Conservation (phyloP, 2,797 vertebrate genomes). For the Naso thynnoides region DNA sequence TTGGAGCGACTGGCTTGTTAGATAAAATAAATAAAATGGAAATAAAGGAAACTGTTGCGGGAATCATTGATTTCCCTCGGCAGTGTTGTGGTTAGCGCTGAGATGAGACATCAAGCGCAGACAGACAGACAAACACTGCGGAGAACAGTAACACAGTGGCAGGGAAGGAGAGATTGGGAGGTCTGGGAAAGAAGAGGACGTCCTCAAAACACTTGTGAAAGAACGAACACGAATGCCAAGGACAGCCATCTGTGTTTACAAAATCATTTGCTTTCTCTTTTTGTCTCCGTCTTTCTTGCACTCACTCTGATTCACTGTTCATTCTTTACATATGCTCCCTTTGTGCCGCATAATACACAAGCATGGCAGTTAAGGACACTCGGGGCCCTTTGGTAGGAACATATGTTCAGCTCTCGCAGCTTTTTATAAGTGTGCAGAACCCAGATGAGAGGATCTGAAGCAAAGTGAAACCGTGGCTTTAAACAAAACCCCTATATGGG, state of each 20-base stretch:
- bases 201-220: constrained; percentile 83
- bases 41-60: constrained; percentile 24
- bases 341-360: constrained; percentile 77
- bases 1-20: neutral
- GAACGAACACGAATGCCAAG: constrained; percentile 78
- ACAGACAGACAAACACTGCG: constrained; percentile 69
- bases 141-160: constrained; percentile 65
- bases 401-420: constrained; percentile 76
- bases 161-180: constrained; percentile 70
- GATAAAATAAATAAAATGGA: neutral
- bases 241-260: constrained; percentile 84
- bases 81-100: constrained; percentile 44
- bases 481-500: constrained; percentile 65
- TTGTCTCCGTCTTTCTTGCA: constrained; percentile 71
- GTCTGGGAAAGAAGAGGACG: constrained; percentile 78
- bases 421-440: constrained; percentile 66
- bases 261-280: constrained; percentile 78
- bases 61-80: constrained; percentile 4
- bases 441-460: constrained; percentile 59
- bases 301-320: constrained; percentile 78
- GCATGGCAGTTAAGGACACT: constrained; percentile 77
- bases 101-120: constrained; percentile 56
- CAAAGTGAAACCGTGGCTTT: constrained; percentile 50
- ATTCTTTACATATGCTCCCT: constrained; percentile 84
- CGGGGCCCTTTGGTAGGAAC: constrained; percentile 75